Percentiles rank a stretch among this genome's conserved stretches.
Evolutionary conservation across 1,140 invertebrate genomes (phyloP).

Genomic region (Platyscapa corneri): DNA sequence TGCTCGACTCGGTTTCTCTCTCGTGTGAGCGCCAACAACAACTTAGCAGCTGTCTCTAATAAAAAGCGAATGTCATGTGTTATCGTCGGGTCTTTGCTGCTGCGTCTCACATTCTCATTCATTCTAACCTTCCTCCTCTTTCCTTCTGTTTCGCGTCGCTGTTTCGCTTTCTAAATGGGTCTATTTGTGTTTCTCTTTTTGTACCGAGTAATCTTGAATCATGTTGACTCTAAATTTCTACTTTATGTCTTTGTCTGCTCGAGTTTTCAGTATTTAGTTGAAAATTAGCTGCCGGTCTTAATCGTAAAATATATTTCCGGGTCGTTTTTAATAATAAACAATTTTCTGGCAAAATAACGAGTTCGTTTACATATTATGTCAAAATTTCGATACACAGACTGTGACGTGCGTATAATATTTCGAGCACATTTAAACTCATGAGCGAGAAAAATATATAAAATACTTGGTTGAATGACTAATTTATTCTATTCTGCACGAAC

Average conservation of each 20-base stretch:
- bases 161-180: background rate
- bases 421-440: too few relatives aligned
- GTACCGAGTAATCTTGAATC: background rate
- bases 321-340: background rate
- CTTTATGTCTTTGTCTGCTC: background rate
- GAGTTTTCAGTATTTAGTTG: background rate
- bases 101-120: background rate
- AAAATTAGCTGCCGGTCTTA: background rate
- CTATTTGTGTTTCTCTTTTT: background rate
- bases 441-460: too few relatives aligned
- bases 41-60: conserved; percentile 63
- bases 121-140: conserved; percentile 49
- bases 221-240: conserved; percentile 13
- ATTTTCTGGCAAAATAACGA: background rate
- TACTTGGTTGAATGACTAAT: too few relatives aligned
- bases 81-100: conserved; percentile 54
- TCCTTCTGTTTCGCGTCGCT: background rate
- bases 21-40: conserved; percentile 41
- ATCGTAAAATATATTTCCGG: background rate
- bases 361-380: background rate
- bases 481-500: too few relatives aligned
- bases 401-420: too few relatives aligned
- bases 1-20: conserved; percentile 12
- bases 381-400: background rate
- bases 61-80: conserved; percentile 58